These are phyloP conservation scores for Dryobotodes eremita DNA, from an alignment of 2,888 invertebrate genomes.

Conservation along the genomic window DNA sequence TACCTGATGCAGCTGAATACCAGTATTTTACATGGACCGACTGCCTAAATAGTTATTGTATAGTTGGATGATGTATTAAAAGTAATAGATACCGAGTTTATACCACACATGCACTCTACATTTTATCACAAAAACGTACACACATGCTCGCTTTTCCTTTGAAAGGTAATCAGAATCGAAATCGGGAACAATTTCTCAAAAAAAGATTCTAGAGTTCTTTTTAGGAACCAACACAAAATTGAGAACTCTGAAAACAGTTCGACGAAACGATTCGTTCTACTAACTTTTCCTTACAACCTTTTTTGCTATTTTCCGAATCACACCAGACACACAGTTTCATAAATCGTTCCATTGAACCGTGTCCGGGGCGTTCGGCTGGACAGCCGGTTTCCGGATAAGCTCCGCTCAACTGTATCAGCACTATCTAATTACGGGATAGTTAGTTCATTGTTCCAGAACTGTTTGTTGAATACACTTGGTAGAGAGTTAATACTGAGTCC, in stretches of 20 bases:
- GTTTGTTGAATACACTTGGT: conserved; percentile 17
- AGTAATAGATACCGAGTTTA: background rate
- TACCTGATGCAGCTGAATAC: background rate
- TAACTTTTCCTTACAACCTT: conserved; percentile 9
- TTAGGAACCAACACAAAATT: background rate
- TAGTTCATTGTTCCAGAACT: conserved; percentile 49
- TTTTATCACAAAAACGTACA: background rate
- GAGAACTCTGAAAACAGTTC: background rate
- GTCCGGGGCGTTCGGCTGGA: conserved; percentile 48
- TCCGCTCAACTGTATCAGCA: conserved; percentile 51
- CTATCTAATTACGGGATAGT: conserved; percentile 56
- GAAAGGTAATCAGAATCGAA: background rate
- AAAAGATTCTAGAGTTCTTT: too few species aligned
- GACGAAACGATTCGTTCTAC: background rate
- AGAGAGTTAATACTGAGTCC: background rate
- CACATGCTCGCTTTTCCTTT: background rate
- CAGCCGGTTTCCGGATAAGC: conserved; percentile 65
- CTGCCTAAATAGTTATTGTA: background rate
- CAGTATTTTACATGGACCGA: background rate
- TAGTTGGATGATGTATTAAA: too few species aligned
- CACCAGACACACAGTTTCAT: conserved; percentile 27
- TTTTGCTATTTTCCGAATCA: conserved; percentile 9
- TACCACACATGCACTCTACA: background rate
- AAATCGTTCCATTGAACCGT: conserved; percentile 54
- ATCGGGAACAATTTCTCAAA: background rate